Percentiles rank a stretch among this genome's conserved stretches.
phyloP scores from a whole-genome alignment of 2,113 vertebrate genomes.

The Gymnarchus niloticus region DNA sequence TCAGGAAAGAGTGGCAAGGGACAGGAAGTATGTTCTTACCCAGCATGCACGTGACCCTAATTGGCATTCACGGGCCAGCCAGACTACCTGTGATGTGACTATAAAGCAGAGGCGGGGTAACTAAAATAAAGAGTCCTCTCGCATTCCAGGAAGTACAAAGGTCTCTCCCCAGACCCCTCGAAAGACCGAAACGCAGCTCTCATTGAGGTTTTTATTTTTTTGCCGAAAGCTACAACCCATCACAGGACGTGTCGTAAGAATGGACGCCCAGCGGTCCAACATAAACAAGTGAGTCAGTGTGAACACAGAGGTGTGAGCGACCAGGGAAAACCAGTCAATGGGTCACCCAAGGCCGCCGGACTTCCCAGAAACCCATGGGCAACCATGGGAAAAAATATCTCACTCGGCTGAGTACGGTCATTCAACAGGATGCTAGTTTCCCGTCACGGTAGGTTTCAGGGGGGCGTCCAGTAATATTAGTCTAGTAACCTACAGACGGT shows the following conservation, averaged over 20 bases:
- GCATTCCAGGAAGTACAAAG: neutral
- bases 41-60: neutral
- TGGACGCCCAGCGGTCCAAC: neutral
- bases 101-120: neutral
- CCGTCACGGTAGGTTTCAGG: neutral
- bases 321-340: neutral
- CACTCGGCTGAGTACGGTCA: neutral
- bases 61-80: neutral
- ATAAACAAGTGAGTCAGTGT: neutral
- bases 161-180: neutral
- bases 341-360: neutral
- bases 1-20: slow-evolving; percentile 7
- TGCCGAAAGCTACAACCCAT: neutral
- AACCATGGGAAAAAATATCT: neutral
- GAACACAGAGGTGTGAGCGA: neutral
- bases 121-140: neutral
- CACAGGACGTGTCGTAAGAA: neutral
- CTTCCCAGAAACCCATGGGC: neutral
- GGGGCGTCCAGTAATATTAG: neutral
- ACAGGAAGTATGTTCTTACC: slow-evolving; percentile 19
- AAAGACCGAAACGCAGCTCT: neutral
- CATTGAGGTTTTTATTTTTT: neutral
- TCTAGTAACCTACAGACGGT: neutral
- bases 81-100: slow-evolving; percentile 7
- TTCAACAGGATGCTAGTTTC: neutral